Conservation (phyloP, 2,113 vertebrate species). For the Dipodomys ordii region DNA sequence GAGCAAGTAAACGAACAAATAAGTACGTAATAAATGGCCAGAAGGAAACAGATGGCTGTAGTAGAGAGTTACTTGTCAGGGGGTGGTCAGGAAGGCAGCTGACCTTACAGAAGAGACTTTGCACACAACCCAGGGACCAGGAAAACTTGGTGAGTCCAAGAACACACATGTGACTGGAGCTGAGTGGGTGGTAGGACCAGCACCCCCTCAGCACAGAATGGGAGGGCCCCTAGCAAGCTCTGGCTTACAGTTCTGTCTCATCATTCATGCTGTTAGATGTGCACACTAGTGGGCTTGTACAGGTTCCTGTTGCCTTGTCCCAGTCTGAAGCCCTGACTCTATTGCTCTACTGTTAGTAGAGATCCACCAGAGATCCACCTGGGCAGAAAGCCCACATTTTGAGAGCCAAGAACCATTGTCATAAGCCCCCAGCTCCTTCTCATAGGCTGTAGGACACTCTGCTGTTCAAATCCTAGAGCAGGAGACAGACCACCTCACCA, state of each 20-base stretch:
- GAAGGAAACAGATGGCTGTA: neutral
- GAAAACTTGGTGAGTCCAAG: neutral
- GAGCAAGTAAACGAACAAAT: neutral
- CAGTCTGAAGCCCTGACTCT: neutral
- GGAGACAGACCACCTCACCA: neutral
- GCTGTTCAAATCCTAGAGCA: neutral
- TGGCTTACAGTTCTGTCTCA: fast-evolving
- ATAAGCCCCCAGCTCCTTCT: neutral
- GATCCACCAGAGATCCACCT: neutral
- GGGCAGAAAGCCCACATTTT: neutral
- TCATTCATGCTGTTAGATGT: too few relatives aligned
- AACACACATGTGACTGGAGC: neutral
- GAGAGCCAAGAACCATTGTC: neutral
- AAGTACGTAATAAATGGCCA: neutral
- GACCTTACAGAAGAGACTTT: neutral
- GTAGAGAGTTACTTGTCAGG: neutral
- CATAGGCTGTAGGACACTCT: neutral
- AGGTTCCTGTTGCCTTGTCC: neutral
- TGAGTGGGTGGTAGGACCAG: fast-evolving
- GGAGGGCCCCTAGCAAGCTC: fast-evolving
- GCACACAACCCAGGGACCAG: neutral
- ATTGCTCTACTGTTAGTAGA: neutral
- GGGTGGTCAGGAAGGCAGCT: neutral
- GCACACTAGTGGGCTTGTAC: too few relatives aligned
- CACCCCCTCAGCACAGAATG: neutral